Base-by-base conservation (phyloP, 2,797 vertebrate species). In the Prunella strophiata region DNA sequence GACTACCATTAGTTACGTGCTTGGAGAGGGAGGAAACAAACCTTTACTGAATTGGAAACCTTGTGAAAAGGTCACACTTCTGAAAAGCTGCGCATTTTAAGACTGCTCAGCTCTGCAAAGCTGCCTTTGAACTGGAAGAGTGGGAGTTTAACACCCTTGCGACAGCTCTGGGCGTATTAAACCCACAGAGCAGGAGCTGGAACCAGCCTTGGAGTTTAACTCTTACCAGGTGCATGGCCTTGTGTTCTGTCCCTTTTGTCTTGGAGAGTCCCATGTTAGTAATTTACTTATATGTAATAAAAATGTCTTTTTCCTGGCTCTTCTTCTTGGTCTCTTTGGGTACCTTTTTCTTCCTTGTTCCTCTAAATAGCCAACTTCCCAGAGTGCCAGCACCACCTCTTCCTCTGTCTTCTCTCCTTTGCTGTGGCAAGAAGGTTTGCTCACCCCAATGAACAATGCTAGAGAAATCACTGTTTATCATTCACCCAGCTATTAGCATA, bases 1-100 rank as follows among this genome's bases (percentile, higher is more conserved):
- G 96, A 74, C 93, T 94, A 12, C 77, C 72, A 34, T 94, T 91
- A 90, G 88, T 90, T 94, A 92, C 5, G 22, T 88, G 90, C 94
- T 93, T 76, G 77, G 86, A 79, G 77, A 91, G 80, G 93, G 91
- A 93, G 93, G 95, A 96, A 96, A 91, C 92, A 91, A 93, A 93
- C 96, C 96, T 95, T 95, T 74, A 91, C 91, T 88, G 94, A 94
- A 91, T 95, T 95, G 96, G 94, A 94, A 97, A 94, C 88, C 93
- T 94, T 87, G 94, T 94, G 96, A 94, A 96, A 97, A 97, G 96
- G 96, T 97, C 96, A 96, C 88, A 89, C 95, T 96, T 96, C 71
- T 92, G 89, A 96, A 94, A 95, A 94, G 94, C 94, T 93, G 93
- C 47, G 75, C 91, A 72, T 96, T 96, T 96, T 95, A 92, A 97